Conservation (phyloP, 2,888 invertebrate genomes). For the Volucella inanis region DNA sequence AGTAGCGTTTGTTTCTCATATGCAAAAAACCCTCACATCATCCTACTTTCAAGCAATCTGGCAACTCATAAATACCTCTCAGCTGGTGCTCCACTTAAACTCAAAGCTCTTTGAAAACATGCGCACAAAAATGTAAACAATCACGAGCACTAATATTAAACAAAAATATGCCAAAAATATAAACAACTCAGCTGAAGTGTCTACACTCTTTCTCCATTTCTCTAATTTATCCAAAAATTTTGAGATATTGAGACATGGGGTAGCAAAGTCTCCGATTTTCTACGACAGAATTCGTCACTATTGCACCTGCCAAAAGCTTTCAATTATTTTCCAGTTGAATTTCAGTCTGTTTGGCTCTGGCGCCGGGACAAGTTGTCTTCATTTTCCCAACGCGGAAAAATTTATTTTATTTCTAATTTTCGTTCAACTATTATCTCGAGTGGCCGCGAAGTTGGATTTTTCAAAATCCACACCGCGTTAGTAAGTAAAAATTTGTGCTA, state of each 20-base stretch:
- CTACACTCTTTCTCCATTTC: slow-evolving; percentile 12
- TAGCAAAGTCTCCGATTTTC: slow-evolving; percentile 40
- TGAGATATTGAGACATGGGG: slow-evolving; percentile 3
- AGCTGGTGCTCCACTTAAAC: slow-evolving; percentile 24
- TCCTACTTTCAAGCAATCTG: background rate
- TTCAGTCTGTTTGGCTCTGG: slow-evolving; percentile 72
- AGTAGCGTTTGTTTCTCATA: no score
- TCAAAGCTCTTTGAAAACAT: slow-evolving; percentile 28
- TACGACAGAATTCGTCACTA: slow-evolving; percentile 23
- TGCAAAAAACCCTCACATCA: no score
- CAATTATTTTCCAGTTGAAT: slow-evolving; percentile 51
- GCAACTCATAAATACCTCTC: slow-evolving; percentile 23
- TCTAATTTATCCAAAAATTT: slow-evolving; percentile 29
- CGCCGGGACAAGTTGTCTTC: slow-evolving; percentile 71
- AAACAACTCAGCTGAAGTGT: slow-evolving; percentile 34
- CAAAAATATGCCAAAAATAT: slow-evolving; percentile 25
- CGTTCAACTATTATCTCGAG: slow-evolving; percentile 49
- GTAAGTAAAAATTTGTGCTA: slow-evolving; percentile 25
- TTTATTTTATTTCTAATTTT: slow-evolving; percentile 67
- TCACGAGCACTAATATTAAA: slow-evolving; percentile 21
- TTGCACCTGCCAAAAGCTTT: slow-evolving; percentile 51
- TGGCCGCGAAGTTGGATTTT: slow-evolving; percentile 46
- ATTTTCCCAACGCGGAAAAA: slow-evolving; percentile 51
- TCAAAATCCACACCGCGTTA: slow-evolving; percentile 18
- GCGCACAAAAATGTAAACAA: slow-evolving; percentile 51